Conservation (phyloP, 2,888 invertebrate genomes). For the Flabesymbios commensalis region DNA sequence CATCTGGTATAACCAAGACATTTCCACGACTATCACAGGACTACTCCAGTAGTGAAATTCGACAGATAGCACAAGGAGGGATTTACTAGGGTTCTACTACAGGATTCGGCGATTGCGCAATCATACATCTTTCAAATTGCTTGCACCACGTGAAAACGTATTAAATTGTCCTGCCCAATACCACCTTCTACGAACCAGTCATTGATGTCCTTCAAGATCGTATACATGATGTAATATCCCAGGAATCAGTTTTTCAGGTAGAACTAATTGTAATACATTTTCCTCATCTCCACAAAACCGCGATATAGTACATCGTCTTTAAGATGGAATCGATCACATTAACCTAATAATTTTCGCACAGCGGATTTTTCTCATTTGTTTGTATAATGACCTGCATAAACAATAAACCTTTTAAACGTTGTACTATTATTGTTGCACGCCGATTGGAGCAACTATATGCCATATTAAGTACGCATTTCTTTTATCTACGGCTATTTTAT, state of each 20-base stretch:
- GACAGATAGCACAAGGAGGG: constrained; percentile 26
- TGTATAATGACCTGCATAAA: no score
- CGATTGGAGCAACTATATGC: no score
- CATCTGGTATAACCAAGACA: constrained; percentile 29
- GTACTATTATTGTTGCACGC: no score
- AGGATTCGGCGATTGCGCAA: no score
- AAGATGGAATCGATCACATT: no score
- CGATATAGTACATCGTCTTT: neutral
- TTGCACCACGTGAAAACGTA: constrained; percentile 24
- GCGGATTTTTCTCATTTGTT: no score
- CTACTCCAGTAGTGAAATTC: constrained; percentile 24
- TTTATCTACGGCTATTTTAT: no score
- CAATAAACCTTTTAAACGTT: no score
- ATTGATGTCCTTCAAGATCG: constrained; percentile 29
- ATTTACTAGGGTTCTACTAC: neutral
- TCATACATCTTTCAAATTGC: constrained; percentile 31
- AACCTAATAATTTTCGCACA: no score
- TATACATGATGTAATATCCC: constrained; percentile 9
- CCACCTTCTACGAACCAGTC: constrained; percentile 23
- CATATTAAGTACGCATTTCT: no score
- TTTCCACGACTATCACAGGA: constrained; percentile 19
- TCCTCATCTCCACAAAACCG: neutral
- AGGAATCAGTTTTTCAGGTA: neutral
- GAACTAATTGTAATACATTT: neutral
- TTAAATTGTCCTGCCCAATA: constrained; percentile 33